Percentiles rank a stretch among this genome's conserved stretches.
phyloP scores from a whole-genome alignment of 2,113 vertebrate genomes.

The Barnardius zonarius region DNA sequence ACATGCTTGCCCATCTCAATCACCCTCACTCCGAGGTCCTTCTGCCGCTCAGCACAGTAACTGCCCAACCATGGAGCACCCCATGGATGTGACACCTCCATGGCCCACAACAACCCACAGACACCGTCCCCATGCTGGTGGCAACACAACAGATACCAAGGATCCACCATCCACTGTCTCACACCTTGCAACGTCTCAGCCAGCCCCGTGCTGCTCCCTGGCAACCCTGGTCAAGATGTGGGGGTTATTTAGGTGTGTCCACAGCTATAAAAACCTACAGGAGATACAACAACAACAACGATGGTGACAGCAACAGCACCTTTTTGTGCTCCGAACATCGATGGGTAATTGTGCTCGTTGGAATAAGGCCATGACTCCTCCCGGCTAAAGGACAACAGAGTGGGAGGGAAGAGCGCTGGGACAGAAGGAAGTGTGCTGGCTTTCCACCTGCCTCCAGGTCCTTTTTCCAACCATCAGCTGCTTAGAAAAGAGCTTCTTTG shows the following conservation, averaged over 20 bases:
- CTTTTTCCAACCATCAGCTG: conserved; percentile 48
- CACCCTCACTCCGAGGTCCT: neutral
- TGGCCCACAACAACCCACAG: neutral
- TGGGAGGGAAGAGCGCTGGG: neutral
- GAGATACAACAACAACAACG: conserved; percentile 30
- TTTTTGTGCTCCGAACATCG: conserved; percentile 42
- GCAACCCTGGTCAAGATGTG: neutral
- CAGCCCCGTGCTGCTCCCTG: neutral
- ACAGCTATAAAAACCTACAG: conserved; percentile 55
- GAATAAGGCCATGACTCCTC: conserved; percentile 60
- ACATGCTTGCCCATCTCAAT: neutral
- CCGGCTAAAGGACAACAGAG: neutral
- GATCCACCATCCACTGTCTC: neutral
- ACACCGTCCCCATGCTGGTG: neutral
- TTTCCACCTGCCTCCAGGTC: conserved; percentile 32
- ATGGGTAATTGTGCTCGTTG: conserved; percentile 48
- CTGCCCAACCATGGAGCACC: neutral
- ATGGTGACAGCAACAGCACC: conserved; percentile 41
- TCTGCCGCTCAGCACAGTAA: neutral
- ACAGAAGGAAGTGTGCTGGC: neutral
- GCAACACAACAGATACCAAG: neutral
- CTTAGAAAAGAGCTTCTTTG: conserved; percentile 39
- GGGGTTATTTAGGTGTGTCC: neutral
- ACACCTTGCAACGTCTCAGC: neutral
- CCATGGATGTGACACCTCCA: fast-evolving